Conservation (phyloP, 2,113 vertebrate genomes). For the Gallinago paraguaiae region DNA sequence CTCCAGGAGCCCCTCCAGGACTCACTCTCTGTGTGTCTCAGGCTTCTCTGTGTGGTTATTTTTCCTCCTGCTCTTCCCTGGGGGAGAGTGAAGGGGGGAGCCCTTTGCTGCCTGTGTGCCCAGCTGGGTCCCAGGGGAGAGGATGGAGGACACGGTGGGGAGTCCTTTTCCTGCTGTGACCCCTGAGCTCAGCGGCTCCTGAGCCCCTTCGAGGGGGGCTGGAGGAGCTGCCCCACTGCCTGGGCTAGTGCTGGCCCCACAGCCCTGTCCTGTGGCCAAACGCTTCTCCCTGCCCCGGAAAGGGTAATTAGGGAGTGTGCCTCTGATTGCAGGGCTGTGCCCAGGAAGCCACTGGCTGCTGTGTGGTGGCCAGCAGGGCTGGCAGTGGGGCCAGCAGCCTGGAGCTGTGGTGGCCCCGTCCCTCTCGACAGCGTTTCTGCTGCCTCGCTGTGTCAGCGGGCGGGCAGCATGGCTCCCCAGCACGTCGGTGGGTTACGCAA, state of each 20-base stretch:
- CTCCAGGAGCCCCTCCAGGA: accelerated
- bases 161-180: neutral
- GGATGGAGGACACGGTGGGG: accelerated
- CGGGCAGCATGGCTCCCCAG: neutral
- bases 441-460: accelerated
- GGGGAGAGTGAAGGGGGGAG: neutral
- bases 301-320: accelerated
- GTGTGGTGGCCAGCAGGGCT: accelerated
- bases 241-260: accelerated
- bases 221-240: neutral
- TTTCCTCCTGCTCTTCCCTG: accelerated
- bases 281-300: accelerated
- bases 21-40: accelerated
- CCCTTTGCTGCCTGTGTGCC: neutral
- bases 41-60: neutral
- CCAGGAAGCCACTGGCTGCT: neutral
- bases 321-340: neutral
- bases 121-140: accelerated
- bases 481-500: neutral
- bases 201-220: neutral
- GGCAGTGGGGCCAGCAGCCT: neutral
- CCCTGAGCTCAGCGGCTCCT: no score
- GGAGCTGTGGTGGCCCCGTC: accelerated
- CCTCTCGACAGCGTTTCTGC: accelerated
- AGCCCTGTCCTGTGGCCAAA: neutral